phyloP scores from a whole-genome alignment of 1,140 invertebrate genomes.

The Drosophila saltans region DNA sequence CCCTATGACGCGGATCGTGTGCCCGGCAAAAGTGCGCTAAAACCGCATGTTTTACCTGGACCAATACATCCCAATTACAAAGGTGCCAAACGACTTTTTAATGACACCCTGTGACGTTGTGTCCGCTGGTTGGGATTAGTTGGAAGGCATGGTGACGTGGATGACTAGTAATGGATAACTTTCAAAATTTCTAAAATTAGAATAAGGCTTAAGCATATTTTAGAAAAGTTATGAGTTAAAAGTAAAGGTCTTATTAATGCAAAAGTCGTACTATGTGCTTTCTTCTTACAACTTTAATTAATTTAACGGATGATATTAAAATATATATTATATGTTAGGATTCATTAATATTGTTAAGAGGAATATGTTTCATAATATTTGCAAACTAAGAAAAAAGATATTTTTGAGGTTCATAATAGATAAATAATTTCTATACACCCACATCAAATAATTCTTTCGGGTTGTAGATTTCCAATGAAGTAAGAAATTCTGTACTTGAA shows the following conservation, averaged over 20 bases:
- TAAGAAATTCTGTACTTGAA: neutral
- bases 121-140: constrained; percentile 33
- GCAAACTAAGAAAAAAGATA: neutral
- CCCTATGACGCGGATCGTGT: constrained; percentile 88
- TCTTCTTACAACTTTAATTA: neutral
- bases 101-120: constrained; percentile 76
- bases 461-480: neutral
- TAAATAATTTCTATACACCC: neutral
- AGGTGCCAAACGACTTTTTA: constrained; percentile 82
- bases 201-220: constrained; percentile 19
- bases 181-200: neutral
- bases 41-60: constrained; percentile 87
- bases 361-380: neutral
- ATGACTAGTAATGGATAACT: constrained; percentile 5
- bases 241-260: constrained; percentile 15
- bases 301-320: constrained; percentile 10
- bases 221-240: constrained; percentile 5
- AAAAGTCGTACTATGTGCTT: neutral
- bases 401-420: neutral
- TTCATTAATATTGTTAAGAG: neutral
- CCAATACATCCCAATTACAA: constrained; percentile 91
- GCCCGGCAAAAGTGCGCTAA: constrained; percentile 88
- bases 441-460: neutral
- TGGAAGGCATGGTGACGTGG: constrained; percentile 16
- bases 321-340: neutral